Base-by-base conservation (phyloP, 2,113 vertebrate genomes). In the Leucoraja erinaceus region DNA sequence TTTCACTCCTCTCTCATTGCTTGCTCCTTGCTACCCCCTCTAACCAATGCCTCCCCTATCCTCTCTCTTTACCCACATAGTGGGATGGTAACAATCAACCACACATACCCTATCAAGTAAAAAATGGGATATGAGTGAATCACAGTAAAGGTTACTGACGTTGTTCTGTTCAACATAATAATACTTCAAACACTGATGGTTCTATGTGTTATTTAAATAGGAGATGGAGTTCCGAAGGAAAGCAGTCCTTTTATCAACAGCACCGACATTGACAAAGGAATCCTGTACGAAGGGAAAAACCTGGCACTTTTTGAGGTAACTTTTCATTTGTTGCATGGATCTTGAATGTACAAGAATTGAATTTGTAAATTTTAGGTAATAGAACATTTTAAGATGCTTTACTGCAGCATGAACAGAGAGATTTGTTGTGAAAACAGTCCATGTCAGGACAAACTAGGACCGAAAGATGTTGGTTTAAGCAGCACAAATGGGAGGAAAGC, bases 271-370 rank as follows among this genome's bases (percentile, higher is more conserved):
- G 97, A 98, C 93, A 96, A 95, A 93, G 96, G 95, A 93, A 98
- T 95, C 47, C 94, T 94, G 14, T 98, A 97, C 0, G 98, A 99
- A 94, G 98, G 98, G 92, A 99, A 98, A 95, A 99, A 98, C 96
- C 98, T 99, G 98, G 98, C 98, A 25, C 97, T 99, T 1, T 99
- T 99, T 94, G 98, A 99, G 98, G 98, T 98, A 95, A 95, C 61
- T 11, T 14, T 90, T 4, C 12, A 25, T 54, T 68, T 90, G 16
- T 38, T 90, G 63, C 18, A 33, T 70, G 38, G 5, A 2, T 11
- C 31, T 63, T 70, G 54, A 70, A 74, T 47, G 3, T 72, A 54
- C 33, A 54, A 54, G 59, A 68, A 66, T 72, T 91, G 68, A 4
- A 72, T 74, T 72, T 54, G 4, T 54, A 72, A 0, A 91, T 66